A percentile compares a stretch with the other conserved stretches of the same genome.
Evolutionary conservation across 92 coral and sea anemone genomes (phyloP).

Genomic region (Blastomussa wellsi): DNA sequence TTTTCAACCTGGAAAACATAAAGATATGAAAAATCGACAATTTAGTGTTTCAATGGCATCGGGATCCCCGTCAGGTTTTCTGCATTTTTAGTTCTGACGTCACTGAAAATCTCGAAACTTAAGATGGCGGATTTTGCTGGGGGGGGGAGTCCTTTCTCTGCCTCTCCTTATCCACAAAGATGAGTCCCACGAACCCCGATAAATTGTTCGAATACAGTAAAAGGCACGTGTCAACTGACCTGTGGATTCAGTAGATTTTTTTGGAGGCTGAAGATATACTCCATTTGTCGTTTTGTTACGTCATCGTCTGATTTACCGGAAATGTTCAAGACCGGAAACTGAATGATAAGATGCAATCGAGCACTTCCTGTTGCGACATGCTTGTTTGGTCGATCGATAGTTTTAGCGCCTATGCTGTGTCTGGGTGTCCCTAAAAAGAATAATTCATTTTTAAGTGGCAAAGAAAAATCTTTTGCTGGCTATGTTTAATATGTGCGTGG

Average conservation of each 20-base stretch:
- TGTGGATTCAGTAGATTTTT: conserved; percentile 67
- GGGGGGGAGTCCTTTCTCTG: too few species aligned
- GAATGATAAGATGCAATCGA: conserved; percentile 69
- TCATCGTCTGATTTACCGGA: not conserved
- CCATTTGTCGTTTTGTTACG: conserved; percentile 55
- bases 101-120: too few species aligned
- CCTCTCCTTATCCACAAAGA: not conserved
- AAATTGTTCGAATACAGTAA: not conserved
- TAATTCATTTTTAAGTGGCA: not conserved
- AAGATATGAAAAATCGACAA: not conserved
- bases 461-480: not conserved
- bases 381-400: not conserved
- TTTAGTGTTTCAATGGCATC: not conserved
- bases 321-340: conserved; percentile 77
- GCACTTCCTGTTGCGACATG: not conserved
- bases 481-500: not conserved
- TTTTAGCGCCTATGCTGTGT: not conserved
- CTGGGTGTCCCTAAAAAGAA: not conserved
- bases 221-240: conserved; percentile 43
- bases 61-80: too few species aligned
- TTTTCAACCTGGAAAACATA: conserved; percentile 22
- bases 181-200: not conserved
- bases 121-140: too few species aligned
- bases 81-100: too few species aligned
- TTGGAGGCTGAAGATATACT: conserved; percentile 69